Evolutionary conservation across 2,797 vertebrate species (phyloP).

Genomic region (Taenioides sp.): DNA sequence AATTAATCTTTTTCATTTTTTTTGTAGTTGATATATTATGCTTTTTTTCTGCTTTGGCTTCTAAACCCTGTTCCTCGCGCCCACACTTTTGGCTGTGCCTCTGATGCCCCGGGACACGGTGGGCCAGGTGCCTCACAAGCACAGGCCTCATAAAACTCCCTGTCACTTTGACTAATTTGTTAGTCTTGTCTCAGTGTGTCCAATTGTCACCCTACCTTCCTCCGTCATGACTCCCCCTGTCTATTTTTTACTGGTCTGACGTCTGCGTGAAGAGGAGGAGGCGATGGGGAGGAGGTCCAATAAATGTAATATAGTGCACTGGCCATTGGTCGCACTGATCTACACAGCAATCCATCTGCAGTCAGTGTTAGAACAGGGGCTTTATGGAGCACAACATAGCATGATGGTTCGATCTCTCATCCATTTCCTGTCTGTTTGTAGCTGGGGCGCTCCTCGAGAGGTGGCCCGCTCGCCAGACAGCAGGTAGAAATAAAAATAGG

Average conservation of each 20-base stretch:
- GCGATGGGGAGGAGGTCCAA: constrained; percentile 52
- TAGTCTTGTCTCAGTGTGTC: constrained; percentile 77
- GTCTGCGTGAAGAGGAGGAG: constrained; percentile 44
- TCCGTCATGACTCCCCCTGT: constrained; percentile 45
- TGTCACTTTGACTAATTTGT: constrained; percentile 81
- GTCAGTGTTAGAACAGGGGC: constrained; percentile 64
- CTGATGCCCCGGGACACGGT: constrained; percentile 47
- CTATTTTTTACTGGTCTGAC: constrained; percentile 51
- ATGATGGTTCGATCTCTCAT: constrained; percentile 70
- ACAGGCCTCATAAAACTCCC: constrained; percentile 77
- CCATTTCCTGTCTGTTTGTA: constrained; percentile 54
- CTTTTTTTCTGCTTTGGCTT: constrained; percentile 13
- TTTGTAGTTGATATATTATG: constrained; percentile 7
- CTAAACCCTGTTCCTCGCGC: constrained; percentile 30
- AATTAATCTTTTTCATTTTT: neutral
- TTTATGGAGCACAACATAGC: constrained; percentile 75
- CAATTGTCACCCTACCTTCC: constrained; percentile 57
- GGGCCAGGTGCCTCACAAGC: constrained; percentile 64
- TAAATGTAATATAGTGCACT: constrained; percentile 76
- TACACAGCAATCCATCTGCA: constrained; percentile 70
- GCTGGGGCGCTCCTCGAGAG: constrained; percentile 46
- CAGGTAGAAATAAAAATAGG: constrained; percentile 44
- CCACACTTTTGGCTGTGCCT: constrained; percentile 25
- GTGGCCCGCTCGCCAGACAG: constrained; percentile 37
- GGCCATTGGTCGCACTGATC: constrained; percentile 69